These are phyloP conservation scores for Anseranas semipalmata DNA, from an alignment of 2,113 vertebrate genomes.

Conservation along the genomic window DNA sequence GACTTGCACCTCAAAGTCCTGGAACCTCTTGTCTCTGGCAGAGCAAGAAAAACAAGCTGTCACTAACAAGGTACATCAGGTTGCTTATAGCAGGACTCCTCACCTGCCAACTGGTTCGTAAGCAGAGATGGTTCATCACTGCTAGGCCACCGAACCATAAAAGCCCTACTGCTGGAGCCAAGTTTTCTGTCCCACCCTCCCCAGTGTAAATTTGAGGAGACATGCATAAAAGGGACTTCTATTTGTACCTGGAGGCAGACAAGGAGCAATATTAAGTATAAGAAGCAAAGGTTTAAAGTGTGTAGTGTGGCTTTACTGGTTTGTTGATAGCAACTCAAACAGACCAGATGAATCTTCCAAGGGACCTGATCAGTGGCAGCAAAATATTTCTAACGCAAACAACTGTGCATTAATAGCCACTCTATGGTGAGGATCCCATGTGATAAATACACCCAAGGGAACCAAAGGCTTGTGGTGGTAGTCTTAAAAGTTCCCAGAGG, in stretches of 20 bases:
- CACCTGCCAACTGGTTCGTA: not conserved
- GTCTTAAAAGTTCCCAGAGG: slow-evolving; percentile 52
- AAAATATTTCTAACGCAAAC: not conserved
- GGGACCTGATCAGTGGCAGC: not conserved
- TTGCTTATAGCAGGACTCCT: not conserved
- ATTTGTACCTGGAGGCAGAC: not conserved
- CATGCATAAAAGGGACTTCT: not conserved
- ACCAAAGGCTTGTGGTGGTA: slow-evolving; percentile 12
- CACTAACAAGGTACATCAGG: not conserved
- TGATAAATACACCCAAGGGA: slow-evolving; percentile 45
- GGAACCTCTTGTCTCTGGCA: not conserved
- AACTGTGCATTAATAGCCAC: not conserved
- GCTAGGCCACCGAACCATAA: not conserved
- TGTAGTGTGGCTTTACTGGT: not conserved
- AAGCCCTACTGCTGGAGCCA: not conserved
- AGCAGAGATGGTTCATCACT: not conserved
- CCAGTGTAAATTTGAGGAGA: not conserved
- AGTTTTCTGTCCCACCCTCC: not conserved
- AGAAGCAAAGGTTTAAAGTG: not conserved
- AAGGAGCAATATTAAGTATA: not conserved
- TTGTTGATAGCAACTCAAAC: not conserved
- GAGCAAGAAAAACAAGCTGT: not conserved
- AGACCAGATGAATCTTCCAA: not conserved
- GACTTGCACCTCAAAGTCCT: not conserved
- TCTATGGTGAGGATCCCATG: not conserved